Base-by-base conservation (phyloP, 2,888 invertebrate genomes). In the Trypoxylon attenuatum region DNA sequence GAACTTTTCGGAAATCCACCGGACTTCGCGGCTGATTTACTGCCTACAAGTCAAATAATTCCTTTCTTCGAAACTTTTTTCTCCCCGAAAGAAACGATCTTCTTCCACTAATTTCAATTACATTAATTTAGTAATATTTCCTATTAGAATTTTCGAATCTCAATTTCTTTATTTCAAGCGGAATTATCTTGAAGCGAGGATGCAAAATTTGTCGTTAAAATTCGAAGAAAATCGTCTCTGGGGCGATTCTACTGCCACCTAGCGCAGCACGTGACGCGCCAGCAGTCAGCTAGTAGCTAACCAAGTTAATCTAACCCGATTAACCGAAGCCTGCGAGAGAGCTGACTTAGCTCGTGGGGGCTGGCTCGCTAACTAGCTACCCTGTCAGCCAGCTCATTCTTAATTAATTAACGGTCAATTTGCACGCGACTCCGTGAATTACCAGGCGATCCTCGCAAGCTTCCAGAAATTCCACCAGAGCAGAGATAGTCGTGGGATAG, bases 381-480 rank as follows among this genome's bases (percentile, higher is more conserved):
- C 71, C 73, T 76, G 81, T 80, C 77, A 78, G 79, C 69, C 76
- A 78, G 73, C 76, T 78, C 73, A 77, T 82, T 84, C 81, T 83
- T 81, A 81, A 84, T 79, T 82, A 83, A 82, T 83, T 80, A 82
- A 82, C 77, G 78, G 73, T 83, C 80, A 82, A 84, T 84, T 83
- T 83, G 72, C 72, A 71, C 71, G 70, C 68, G 58, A 69, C 74
- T 69, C 65, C 55, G 69, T 10, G 33, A 33, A 33, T 33, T 33
- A n/a, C n/a, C n/a, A n/a, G n/a, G n/a, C n/a, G n/a, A 67, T 71
- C 56, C 57, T 54, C 55, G 55, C 53, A 72, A 71, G 59, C 75
- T 81, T 80, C 61, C 68, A 68, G 61, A 66, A 62, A 61, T 61
- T 47, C 56, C n/a, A n/a, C n/a, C n/a, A n/a, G n/a, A n/a, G n/a